Evolutionary conservation across 2,888 invertebrate genomes (phyloP), one percentile per base, ranked within the genome.

Genomic region (Argynnis bischoffii): DNA sequence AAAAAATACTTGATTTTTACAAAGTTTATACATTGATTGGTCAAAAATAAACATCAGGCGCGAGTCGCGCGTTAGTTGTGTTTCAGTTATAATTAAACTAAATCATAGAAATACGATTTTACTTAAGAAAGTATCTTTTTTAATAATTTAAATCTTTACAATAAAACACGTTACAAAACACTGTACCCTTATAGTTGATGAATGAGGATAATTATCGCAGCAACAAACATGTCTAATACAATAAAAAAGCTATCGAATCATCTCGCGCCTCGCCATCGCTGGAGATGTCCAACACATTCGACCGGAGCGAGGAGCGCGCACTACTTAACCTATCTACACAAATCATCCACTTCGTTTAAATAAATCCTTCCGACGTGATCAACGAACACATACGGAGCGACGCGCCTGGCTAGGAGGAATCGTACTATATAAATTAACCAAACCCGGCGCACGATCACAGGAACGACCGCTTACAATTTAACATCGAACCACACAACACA

Each of bases 401-500:
- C 53, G 53, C 26, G 11, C 67, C 65, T 66, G 65, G 60, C 69
- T 55, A 63, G 21, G 21, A 67, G 51, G 50, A 64, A 63, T 66
- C 67, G 63, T 59, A 67, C 67, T 63, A 55, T 59, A 64, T 35
- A 15, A 66, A 77, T 78, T 78, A 77, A 70, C 61, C 64, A 55
- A 64, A 55, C 64, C 69, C 63, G 57, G 61, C 50, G 46, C 48
- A 26, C 63, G 64, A 55, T 63, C 66, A 60, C 59, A 51, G 14
- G 21, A 64, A 64, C 61, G 64, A 64, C 56, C 83, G 83, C 85
- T 83, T 74, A 79, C 75, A 81, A 64, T 60, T 82, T 83, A 87
- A 88, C 85, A 87, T 84, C 84, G 85, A 88, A 82, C 84, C 87
- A 86, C 88, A 88, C 88, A 87, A 86, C 84, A 88, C 86, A 85